phyloP scores from a whole-genome alignment of 2,797 vertebrate genomes.

The Capromys pilorides region DNA sequence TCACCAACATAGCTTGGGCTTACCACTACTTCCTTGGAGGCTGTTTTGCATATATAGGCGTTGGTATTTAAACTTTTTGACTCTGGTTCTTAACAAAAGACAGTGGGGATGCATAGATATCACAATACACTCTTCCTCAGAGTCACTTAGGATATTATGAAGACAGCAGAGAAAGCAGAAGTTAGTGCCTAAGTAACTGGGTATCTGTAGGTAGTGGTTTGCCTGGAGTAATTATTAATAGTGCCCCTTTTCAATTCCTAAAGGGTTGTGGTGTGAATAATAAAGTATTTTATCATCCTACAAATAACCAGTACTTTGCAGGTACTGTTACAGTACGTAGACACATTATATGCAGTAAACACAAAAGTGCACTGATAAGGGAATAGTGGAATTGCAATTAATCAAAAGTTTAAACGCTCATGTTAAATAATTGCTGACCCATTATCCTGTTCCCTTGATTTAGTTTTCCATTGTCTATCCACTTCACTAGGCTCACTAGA shows the following conservation, averaged over 20 bases:
- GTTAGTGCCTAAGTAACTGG: conserved; percentile 76
- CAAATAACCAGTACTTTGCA: conserved; percentile 14
- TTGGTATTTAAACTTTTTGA: background rate
- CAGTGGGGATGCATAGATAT: conserved; percentile 78
- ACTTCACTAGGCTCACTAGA: background rate
- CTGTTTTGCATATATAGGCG: background rate
- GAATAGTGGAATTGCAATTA: background rate
- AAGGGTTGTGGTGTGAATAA: background rate
- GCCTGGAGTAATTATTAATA: background rate
- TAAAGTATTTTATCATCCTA: background rate
- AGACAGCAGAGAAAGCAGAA: conserved; percentile 79
- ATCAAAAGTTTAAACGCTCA: background rate
- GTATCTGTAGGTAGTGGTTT: background rate
- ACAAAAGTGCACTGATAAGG: background rate
- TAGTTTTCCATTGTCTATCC: background rate
- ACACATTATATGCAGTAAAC: background rate
- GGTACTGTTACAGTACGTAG: background rate
- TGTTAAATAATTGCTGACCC: background rate
- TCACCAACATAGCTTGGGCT: background rate
- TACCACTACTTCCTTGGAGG: background rate
- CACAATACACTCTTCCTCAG: conserved; percentile 79
- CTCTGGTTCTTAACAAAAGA: conserved; percentile 83
- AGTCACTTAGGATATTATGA: conserved; percentile 86
- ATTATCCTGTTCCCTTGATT: background rate
- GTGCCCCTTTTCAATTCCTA: background rate